These are phyloP conservation scores for Laticauda laticaudata DNA, from an alignment of 2,113 vertebrate genomes.

Conservation along the genomic window DNA sequence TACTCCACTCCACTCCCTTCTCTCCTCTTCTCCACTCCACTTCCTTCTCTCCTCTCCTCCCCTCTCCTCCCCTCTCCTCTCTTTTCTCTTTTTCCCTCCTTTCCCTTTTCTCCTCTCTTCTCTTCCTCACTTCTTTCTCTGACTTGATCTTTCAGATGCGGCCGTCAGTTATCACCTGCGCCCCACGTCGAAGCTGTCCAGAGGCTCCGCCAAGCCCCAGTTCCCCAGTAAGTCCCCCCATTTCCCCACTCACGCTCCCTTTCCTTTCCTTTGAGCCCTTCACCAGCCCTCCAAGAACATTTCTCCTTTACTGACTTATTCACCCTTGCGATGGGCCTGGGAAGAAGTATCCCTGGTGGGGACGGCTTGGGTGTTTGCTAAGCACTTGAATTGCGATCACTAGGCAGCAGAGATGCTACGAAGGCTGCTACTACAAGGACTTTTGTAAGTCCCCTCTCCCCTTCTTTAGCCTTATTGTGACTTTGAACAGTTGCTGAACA, in stretches of 20 bases:
- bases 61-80: too few species aligned
- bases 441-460: not conserved
- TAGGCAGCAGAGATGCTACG: not conserved
- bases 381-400: not conserved
- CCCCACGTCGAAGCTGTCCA: conserved; percentile 28
- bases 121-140: not conserved
- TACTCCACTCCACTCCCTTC: too few species aligned
- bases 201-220: not conserved
- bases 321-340: not conserved
- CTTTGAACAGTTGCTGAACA: not conserved
- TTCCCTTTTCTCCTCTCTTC: too few species aligned
- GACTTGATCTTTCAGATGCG: conserved; percentile 33
- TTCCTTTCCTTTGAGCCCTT: not conserved
- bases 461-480: not conserved
- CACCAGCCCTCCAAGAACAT: not conserved
- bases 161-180: conserved; percentile 46
- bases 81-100: too few species aligned
- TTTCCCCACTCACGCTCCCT: not conserved
- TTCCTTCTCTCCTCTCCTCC: too few species aligned
- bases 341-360: not conserved
- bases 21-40: too few species aligned
- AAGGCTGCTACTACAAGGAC: not conserved
- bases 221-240: not conserved
- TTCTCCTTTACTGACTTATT: not conserved
- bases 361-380: not conserved